Evolutionary conservation across 2,797 vertebrate species (phyloP), one percentile per base, ranked within the genome.

Genomic region (Sebastes steindachneri): DNA sequence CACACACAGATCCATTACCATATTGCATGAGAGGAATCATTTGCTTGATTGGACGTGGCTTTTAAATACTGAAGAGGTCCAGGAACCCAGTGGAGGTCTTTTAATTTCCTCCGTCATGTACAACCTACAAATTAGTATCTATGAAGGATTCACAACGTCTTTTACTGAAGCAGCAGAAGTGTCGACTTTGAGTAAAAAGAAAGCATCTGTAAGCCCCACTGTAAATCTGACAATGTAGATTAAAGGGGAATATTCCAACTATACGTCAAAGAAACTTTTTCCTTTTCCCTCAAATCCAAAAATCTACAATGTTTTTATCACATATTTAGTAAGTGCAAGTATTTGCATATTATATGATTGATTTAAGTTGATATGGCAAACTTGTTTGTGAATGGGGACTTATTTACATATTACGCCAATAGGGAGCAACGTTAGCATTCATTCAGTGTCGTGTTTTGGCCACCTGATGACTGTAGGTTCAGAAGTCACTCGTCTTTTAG

Each of bases 31-130:
- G 95, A 96, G 77, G 96, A 96, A 97, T 97, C 94, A 98, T 98
- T 97, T 97, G 96, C 97, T 97, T 98, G 97, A 99, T 98, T 97
- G 96, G 97, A 97, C 97, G 94, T 95, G 96, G 96, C 97, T 97
- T 97, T 91, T 73, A 96, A 97, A 97, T 95, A 97, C 96, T 94
- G 71, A 59, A 83, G 81, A 89, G 82, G 86, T 89, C 75, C 76
- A 83, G 72, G 65, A 89, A 60, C 53, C 75, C 54, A 71, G 68
- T 59, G 63, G 81, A 86, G 79, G 84, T 89, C 80, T 88, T 84
- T 86, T 86, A 59, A 88, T 82, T 79, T 82, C 69, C 72, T 83
- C 68, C 51, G 66, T 90, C 85, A 77, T 78, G 66, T 87, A 82
- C 66, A 82, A 85, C 71, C 76, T 78, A 86, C 77, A 91, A 79